A percentile compares a stretch with the other conserved stretches of the same genome.
Evolutionary conservation across 2,113 vertebrate genomes (phyloP).

Genomic region (Myotis brandtii): DNA sequence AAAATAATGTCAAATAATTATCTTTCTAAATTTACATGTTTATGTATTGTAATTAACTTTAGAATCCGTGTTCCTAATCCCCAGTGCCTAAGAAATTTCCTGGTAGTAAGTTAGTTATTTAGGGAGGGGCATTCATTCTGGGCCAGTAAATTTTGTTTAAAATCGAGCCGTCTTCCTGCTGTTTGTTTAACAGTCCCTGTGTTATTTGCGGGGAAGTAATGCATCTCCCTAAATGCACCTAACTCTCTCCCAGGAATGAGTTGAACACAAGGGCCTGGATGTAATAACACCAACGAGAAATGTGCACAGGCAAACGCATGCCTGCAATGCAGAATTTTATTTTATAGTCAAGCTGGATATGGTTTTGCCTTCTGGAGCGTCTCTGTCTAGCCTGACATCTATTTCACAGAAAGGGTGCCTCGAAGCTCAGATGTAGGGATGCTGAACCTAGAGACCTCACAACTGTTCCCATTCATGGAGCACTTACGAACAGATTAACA

Average conservation of each 20-base stretch:
- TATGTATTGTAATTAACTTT: slow-evolving; percentile 77
- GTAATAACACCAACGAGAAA: slow-evolving; percentile 42
- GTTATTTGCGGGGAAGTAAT: slow-evolving; percentile 53
- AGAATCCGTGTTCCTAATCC: slow-evolving; percentile 61
- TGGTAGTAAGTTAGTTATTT: slow-evolving; percentile 57
- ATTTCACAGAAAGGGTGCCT: neutral
- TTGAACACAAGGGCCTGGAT: slow-evolving; percentile 2
- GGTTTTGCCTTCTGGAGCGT: slow-evolving; percentile 53
- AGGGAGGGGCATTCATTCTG: slow-evolving; percentile 64
- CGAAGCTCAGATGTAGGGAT: fast-evolving
- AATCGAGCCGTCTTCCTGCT: slow-evolving; percentile 74
- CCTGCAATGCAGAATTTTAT: neutral
- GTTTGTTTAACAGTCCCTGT: slow-evolving; percentile 77
- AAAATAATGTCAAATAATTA: slow-evolving; percentile 79
- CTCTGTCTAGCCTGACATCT: neutral
- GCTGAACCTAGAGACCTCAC: neutral
- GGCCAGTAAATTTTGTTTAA: slow-evolving; percentile 79
- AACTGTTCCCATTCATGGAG: neutral
- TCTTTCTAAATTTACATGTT: slow-evolving; percentile 76
- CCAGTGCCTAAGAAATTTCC: slow-evolving; percentile 68
- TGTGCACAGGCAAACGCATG: neutral
- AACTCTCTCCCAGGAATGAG: slow-evolving; percentile 55
- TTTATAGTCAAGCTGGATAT: neutral
- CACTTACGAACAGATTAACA: neutral
- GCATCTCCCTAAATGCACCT: slow-evolving; percentile 69